A percentile compares a stretch with the other conserved stretches of the same genome.
phyloP scores from a whole-genome alignment of 2,113 vertebrate species.

The Mus spicilegus region DNA sequence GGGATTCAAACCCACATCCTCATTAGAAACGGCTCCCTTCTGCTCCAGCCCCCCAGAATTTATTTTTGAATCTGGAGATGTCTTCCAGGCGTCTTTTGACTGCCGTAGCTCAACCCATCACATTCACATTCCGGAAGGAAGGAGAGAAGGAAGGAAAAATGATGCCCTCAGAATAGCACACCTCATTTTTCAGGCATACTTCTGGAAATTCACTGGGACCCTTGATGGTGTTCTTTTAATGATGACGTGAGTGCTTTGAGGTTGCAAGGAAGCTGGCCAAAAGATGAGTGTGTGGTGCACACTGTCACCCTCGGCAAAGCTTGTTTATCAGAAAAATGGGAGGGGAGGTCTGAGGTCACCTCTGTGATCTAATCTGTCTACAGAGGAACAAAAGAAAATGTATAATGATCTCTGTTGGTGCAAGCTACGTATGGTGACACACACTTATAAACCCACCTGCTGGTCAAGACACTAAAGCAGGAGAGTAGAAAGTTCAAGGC shows the following conservation, averaged over 20 bases:
- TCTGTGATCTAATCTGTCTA: background rate
- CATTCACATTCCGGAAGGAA: background rate
- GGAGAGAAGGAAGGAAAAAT: too few relatives aligned
- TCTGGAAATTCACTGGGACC: too few relatives aligned
- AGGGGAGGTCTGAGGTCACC: background rate
- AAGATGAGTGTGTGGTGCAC: too few relatives aligned
- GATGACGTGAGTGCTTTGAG: rapidly evolving
- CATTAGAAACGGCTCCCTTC: background rate
- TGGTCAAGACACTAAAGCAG: background rate
- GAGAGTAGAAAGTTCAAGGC: background rate
- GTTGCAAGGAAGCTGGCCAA: background rate
- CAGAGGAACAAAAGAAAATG: background rate
- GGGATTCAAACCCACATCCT: background rate
- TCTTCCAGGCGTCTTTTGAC: rapidly evolving
- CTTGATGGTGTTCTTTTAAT: background rate
- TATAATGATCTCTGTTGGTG: background rate
- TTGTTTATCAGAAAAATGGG: too few relatives aligned
- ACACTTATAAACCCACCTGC: background rate
- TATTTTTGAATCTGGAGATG: background rate
- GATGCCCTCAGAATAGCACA: too few relatives aligned
- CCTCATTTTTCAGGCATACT: background rate
- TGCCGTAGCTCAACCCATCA: background rate
- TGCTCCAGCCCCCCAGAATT: background rate
- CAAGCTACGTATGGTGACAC: background rate
- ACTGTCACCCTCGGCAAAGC: too few relatives aligned